Conservation (phyloP, 1,140 invertebrate species). For the Anastatus disparis region DNA sequence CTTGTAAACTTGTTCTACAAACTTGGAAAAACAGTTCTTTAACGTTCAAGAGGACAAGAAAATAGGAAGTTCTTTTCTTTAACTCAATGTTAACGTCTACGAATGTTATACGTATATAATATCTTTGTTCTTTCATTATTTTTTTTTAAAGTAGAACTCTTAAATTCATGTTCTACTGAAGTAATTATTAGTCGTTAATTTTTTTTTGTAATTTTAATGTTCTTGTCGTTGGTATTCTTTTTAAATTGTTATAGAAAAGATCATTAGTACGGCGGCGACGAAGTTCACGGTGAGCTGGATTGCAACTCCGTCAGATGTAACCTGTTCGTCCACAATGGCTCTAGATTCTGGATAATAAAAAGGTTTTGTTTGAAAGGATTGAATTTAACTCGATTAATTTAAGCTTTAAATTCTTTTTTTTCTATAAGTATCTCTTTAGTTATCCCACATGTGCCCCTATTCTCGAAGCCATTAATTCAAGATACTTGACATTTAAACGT, state of each 20-base stretch:
- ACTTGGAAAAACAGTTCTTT: no score
- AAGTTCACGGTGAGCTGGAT: conserved; percentile 59
- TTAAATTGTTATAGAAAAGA: conserved; percentile 60
- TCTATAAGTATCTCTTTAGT: neutral
- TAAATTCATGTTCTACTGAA: no score
- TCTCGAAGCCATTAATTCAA: no score
- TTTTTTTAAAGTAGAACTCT: no score
- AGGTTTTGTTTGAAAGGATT: conserved; percentile 42
- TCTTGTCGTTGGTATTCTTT: conserved; percentile 21
- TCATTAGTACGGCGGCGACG: conserved; percentile 60
- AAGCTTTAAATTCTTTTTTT: conserved; percentile 18
- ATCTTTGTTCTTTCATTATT: no score
- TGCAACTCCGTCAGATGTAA: conserved; percentile 60
- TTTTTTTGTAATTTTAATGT: conserved; percentile 13
- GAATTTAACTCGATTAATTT: conserved; percentile 14
- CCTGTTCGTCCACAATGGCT: conserved; percentile 57
- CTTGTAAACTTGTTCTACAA: no score
- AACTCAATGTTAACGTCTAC: no score
- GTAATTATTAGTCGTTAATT: no score
- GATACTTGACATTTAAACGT: no score
- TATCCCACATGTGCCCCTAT: neutral
- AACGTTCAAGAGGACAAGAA: no score
- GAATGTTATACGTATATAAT: no score
- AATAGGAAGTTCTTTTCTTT: no score
- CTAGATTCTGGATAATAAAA: conserved; percentile 65